Conservation (phyloP, 2,888 invertebrate species). For the Bellardia bayeri region DNA sequence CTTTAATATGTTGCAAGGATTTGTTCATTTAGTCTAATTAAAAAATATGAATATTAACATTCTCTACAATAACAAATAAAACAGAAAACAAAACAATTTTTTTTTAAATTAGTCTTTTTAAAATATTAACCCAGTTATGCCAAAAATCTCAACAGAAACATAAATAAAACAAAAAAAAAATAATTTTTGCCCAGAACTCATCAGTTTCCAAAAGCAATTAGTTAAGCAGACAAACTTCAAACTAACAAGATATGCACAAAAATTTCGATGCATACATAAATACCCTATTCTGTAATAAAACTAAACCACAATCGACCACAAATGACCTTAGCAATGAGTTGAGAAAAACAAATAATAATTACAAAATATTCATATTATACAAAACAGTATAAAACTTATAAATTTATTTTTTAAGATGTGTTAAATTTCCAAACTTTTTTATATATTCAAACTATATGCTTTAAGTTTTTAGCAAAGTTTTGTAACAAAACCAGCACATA, state of each 20-base stretch:
- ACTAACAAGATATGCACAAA: background rate
- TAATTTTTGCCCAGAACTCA: background rate
- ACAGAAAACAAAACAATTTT: no score
- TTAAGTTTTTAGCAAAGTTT: constrained; percentile 2
- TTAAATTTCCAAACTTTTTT: background rate
- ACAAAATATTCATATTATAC: constrained; percentile 5
- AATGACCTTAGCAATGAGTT: constrained; percentile 26
- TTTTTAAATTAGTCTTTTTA: background rate
- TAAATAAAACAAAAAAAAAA: background rate
- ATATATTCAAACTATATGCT: background rate
- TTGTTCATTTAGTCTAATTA: no score
- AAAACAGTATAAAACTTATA: background rate
- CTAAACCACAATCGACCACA: background rate
- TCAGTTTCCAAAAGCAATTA: background rate
- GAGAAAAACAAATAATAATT: constrained; percentile 2
- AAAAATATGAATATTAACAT: no score
- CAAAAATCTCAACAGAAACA: background rate
- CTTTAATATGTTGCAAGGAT: no score
- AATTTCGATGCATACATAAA: background rate
- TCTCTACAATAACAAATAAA: no score
- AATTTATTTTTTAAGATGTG: background rate
- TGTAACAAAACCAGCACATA: background rate
- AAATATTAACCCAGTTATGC: background rate
- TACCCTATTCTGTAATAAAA: constrained; percentile 3
- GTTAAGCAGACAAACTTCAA: background rate